Conservation (phyloP, 2,888 invertebrate genomes). For the Tortrix viridana region DNA sequence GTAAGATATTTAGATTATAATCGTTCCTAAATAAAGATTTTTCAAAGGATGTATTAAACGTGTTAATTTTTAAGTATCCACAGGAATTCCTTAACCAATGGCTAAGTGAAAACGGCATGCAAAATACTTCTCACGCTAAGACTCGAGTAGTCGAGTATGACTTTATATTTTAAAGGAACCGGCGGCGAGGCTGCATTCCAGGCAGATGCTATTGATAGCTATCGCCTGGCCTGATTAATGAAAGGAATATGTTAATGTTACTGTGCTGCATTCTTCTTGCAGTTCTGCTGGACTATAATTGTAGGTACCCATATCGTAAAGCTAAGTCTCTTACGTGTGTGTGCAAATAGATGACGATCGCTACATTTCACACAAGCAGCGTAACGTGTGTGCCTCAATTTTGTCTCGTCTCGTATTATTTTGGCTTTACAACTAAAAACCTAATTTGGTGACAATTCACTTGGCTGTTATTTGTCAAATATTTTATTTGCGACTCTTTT, state of each 20-base stretch:
- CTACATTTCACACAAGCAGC: no score
- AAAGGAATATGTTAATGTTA: slow-evolving; percentile 15
- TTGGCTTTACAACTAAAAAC: no score
- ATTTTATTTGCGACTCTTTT: no score
- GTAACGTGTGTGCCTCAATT: no score
- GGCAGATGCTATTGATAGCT: slow-evolving; percentile 9
- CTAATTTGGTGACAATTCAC: no score
- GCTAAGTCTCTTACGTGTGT: background rate
- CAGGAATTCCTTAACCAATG: background rate
- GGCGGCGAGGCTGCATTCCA: slow-evolving; percentile 10
- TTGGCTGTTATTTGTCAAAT: no score
- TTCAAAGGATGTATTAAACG: no score
- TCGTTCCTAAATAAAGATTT: no score
- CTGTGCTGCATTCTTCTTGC: background rate
- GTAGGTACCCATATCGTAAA: background rate
- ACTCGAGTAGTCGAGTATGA: background rate
- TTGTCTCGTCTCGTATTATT: no score
- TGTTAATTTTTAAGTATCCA: no score
- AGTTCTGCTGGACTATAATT: slow-evolving; percentile 6
- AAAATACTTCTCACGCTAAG: background rate
- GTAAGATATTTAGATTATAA: no score
- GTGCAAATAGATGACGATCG: no score
- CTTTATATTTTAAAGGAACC: slow-evolving; percentile 1
- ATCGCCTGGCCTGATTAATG: slow-evolving; percentile 10
- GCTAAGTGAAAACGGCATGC: background rate